phyloP scores from a whole-genome alignment of 35 echinoderm and acorn worm species.

The Apostichopus californicus region DNA sequence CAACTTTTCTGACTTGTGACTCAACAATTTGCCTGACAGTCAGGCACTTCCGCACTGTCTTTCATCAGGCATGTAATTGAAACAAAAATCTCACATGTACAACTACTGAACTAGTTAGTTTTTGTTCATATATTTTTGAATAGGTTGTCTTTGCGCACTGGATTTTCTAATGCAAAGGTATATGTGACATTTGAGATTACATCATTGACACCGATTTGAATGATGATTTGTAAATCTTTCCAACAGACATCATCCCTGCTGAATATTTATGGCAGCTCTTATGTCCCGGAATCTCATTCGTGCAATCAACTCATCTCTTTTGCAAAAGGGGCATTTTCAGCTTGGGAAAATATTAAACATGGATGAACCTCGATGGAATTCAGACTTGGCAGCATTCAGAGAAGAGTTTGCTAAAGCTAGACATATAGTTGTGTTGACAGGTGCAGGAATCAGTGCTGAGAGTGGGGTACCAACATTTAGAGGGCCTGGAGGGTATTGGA shows the following conservation, averaged over 20 bases:
- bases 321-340: neutral
- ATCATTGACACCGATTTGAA: neutral
- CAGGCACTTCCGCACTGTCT: no score
- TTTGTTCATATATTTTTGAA: no score
- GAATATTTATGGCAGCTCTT: neutral
- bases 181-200: no score
- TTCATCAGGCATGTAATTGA: no score
- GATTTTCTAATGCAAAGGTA: no score
- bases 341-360: neutral
- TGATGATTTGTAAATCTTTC: neutral
- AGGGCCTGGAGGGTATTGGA: constrained; percentile 93
- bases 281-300: neutral
- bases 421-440: constrained; percentile 87
- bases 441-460: constrained; percentile 94
- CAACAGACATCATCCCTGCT: neutral
- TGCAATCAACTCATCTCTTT: neutral
- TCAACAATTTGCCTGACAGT: no score
- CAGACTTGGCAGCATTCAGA: constrained; percentile 83
- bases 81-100: no score
- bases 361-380: constrained; percentile 76
- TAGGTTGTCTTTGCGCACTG: no score
- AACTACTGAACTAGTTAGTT: no score
- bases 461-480: constrained; percentile 97
- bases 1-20: no score
- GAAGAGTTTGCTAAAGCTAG: constrained; percentile 91